These are phyloP conservation scores for Spilosoma lubricipeda DNA, from an alignment of 2,888 invertebrate species.

Conservation along the genomic window DNA sequence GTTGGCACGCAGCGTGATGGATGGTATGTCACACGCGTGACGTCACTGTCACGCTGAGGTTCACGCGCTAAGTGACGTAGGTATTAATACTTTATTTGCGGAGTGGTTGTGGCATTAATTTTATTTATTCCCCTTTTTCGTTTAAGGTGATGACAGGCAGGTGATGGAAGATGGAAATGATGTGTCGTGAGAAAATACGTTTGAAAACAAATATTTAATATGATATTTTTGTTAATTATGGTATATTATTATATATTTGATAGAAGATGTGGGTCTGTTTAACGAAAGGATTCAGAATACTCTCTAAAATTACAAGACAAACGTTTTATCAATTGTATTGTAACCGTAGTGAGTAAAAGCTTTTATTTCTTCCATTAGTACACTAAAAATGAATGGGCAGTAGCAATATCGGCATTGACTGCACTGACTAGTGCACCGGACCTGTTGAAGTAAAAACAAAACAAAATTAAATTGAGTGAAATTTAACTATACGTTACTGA, in stretches of 20 bases:
- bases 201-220: not conserved
- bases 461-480: not conserved
- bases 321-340: no score
- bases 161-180: conserved; percentile 33
- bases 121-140: conserved; percentile 38
- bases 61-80: conserved; percentile 69
- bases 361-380: no score
- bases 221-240: not conserved
- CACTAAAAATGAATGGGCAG: not conserved
- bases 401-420: no score
- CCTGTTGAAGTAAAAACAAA: not conserved
- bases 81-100: conserved; percentile 68
- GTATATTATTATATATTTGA: not conserved
- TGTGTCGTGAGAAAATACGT: conserved; percentile 1
- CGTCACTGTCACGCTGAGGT: conserved; percentile 75
- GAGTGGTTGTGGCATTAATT: conserved; percentile 44
- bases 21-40: conserved; percentile 79
- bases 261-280: not conserved
- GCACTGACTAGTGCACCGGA: not conserved
- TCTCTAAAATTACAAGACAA: not conserved
- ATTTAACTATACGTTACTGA: no score
- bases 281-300: not conserved
- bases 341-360: no score
- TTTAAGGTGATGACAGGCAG: conserved; percentile 25
- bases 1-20: conserved; percentile 79